phyloP scores from a whole-genome alignment of 2,113 vertebrate genomes.

The Orientallactaga bullata region DNA sequence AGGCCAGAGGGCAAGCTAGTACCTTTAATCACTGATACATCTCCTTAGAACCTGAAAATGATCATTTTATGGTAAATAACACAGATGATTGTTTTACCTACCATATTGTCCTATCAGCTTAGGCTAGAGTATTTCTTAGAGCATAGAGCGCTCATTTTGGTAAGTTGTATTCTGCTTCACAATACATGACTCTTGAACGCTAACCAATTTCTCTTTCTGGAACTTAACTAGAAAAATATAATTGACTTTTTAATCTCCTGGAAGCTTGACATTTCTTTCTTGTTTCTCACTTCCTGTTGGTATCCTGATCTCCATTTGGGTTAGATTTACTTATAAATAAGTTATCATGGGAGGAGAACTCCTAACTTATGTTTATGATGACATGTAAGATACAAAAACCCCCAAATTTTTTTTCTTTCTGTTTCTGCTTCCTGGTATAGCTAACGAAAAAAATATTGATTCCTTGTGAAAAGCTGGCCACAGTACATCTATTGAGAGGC shows the following conservation, averaged over 20 bases:
- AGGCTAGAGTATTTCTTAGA: background rate
- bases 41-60: background rate
- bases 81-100: background rate
- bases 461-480: background rate
- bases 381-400: background rate
- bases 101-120: background rate
- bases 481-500: background rate
- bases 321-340: conserved; percentile 54
- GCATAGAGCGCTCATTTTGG: background rate
- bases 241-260: background rate
- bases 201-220: background rate
- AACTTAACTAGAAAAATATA: background rate
- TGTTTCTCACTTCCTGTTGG: background rate
- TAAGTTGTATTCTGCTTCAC: background rate
- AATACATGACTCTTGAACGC: no score
- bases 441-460: background rate
- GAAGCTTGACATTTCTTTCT: background rate
- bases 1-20: no score
- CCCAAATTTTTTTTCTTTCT: background rate
- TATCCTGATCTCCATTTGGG: background rate
- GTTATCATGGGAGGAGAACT: background rate
- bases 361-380: background rate
- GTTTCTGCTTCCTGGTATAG: background rate
- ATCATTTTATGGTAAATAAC: background rate
- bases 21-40: no score